Evolutionary conservation across 2,888 invertebrate genomes (phyloP), one percentile per base, ranked within the genome.

Genomic region (Fissipunctia ypsillon): DNA sequence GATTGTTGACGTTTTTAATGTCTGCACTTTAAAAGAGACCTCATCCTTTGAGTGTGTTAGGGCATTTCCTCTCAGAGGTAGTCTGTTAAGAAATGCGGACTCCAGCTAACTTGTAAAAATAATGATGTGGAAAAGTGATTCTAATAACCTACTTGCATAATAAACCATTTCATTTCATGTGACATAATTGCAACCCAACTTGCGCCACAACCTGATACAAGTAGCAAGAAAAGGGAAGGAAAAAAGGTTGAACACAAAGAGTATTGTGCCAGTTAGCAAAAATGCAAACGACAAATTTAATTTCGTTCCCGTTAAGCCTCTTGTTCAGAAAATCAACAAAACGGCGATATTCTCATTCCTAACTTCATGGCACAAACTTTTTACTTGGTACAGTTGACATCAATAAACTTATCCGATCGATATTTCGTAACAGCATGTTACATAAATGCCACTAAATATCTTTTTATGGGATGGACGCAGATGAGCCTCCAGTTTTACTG

Each of bases 381-480:
- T 57, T 28, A 19, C 41, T 57, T 28, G 28, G 6, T 28, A 68
- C 28, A 45, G 45, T 31, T 22, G 31, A 45, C 31, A 48, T n/a
- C n/a, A 59, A 48, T 50, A 69, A 48, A 48, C 19, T 69, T 43
- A 31, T 6, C 31, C 41, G 31, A 59, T 59, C 57, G 48, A 72
- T 72, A 69, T 72, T 31, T 25, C n/a, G 31, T 41, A 63, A 14
- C 69, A 50, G 54, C 73, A 67, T 76, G 43, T 76, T 73, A 68
- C 67, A 57, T 50, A 52, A n/a, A 31, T 50, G n/a, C 48, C n/a
- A 74, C 67, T 68, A 59, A 76, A 68, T 74, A 68, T 75, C 16
- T 54, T 66, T 74, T 75, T 75, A 75, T 60, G 54, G 45, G 45
- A 22, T 75, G 65, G 50, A 66, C 60, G 45, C 52, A 73, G 60